Base-by-base conservation (phyloP, 1,140 invertebrate species). In the Belonocnema kinseyi region DNA sequence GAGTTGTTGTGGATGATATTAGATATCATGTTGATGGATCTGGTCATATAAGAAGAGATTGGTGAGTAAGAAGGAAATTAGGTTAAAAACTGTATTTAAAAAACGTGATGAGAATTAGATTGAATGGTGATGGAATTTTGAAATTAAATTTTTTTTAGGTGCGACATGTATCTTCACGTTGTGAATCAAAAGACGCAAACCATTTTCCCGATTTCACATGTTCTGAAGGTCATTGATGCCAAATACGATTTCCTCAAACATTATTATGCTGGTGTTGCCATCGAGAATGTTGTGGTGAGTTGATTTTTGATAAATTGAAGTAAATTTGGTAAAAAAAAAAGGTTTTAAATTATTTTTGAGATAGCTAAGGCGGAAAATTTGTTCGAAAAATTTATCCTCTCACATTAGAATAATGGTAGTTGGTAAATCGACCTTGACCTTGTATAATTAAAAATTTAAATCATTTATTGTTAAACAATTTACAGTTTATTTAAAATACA, bases 81-180 rank as follows among this genome's bases (percentile, higher is more conserved):
- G 54, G 0, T 56, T 74, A 70, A 74, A 74, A 72, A 21, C 5
- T 40, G 54, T 46, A 17, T 73, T 26, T 75, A 17, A 77, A 78
- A 33, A 33, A 33, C 26, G 3, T 51, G 17, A 56, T 75, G 12
- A 53, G 12, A 17, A 46, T 54, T 54, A 13, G 16, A 66, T 33
- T 26, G 33, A 21, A 8, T 14, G 11, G 53, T 71, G 50, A 53
- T 26, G 11, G 13, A 26, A 16, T 53, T 61, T 70, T 51, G 73
- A 21, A 74, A 5, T 50, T 61, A 50, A 50, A 78, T 75, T 50
- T 75, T 71, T 87, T 90, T 46, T 83, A 96, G 96, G 96, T 96
- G 96, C 86, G 97, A 98, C 86, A 94, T 98, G 88, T 97, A 97
- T 85, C 93, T 98, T 74, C 95, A 97, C 85, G 96, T 97, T 0